These are phyloP conservation scores for Pandemis heparana DNA, from an alignment of 2,888 invertebrate genomes.

Conservation along the genomic window DNA sequence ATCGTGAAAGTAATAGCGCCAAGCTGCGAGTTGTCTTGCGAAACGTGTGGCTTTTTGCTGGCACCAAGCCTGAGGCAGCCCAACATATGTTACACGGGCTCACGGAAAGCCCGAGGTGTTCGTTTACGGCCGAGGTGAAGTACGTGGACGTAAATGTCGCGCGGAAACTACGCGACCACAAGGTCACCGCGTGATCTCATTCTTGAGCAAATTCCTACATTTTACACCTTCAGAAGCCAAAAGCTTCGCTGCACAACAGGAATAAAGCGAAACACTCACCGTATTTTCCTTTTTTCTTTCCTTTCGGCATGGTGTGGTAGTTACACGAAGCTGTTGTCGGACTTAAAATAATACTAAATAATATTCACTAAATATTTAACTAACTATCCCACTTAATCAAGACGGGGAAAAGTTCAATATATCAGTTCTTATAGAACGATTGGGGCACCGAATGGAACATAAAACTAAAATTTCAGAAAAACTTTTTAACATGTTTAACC, in stretches of 20 bases:
- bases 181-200: slow-evolving; percentile 83
- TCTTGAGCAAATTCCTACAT: slow-evolving; percentile 65
- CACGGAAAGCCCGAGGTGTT: slow-evolving; percentile 51
- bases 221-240: slow-evolving; percentile 44
- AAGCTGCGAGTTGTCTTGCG: slow-evolving; percentile 31
- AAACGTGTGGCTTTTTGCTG: slow-evolving; percentile 22
- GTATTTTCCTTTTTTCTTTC: slow-evolving; percentile 91
- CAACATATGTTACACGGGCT: slow-evolving; percentile 59
- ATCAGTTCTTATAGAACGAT: slow-evolving; percentile 89
- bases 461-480: slow-evolving; percentile 89
- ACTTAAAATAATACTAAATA: slow-evolving; percentile 84
- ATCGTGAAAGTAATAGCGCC: slow-evolving; percentile 57
- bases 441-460: slow-evolving; percentile 90
- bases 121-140: slow-evolving; percentile 56
- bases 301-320: slow-evolving; percentile 89
- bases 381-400: slow-evolving; percentile 88
- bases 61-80: slow-evolving; percentile 43
- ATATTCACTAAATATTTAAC: slow-evolving; percentile 83
- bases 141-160: slow-evolving; percentile 67
- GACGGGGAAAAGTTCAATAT: slow-evolving; percentile 92
- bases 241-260: slow-evolving; percentile 34
- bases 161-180: slow-evolving; percentile 74
- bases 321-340: slow-evolving; percentile 54
- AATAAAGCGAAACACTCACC: slow-evolving; percentile 77
- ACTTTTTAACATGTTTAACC: slow-evolving; percentile 91